A percentile compares a stretch with the other conserved stretches of the same genome.
Conservation (phyloP, 2,113 vertebrate genomes). For the Vanacampus margaritifer region DNA sequence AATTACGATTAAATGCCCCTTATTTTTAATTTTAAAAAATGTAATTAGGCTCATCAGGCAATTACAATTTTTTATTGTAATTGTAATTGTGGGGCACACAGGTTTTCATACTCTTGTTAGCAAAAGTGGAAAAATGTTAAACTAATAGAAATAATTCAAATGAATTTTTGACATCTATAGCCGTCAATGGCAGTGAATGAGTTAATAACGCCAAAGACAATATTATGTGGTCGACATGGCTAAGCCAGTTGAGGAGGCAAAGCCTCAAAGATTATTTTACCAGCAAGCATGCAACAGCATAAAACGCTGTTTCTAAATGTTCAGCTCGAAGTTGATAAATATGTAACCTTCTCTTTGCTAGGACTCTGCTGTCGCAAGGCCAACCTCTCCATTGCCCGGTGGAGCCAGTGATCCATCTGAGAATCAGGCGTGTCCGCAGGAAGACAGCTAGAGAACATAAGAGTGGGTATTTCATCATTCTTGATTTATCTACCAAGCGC, state of each 20-base stretch:
- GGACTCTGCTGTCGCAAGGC: slow-evolving; percentile 32
- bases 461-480: slow-evolving; percentile 30
- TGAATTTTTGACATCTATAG: too few species aligned
- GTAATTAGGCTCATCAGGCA: too few species aligned
- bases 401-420: slow-evolving; percentile 34
- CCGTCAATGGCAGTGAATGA: too few species aligned
- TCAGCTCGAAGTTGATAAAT: background rate
- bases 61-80: too few species aligned
- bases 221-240: background rate
- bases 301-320: background rate
- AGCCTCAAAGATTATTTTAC: slow-evolving; percentile 47
- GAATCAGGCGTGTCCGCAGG: slow-evolving; percentile 50
- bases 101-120: too few species aligned
- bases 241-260: slow-evolving; percentile 35
- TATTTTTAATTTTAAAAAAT: too few species aligned
- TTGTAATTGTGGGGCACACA: too few species aligned
- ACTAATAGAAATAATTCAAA: too few species aligned
- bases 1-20: too few species aligned
- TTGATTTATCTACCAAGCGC: background rate
- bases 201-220: background rate
- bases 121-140: too few species aligned
- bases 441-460: slow-evolving; percentile 62
- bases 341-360: slow-evolving; percentile 30
- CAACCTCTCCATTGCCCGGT: slow-evolving; percentile 32
- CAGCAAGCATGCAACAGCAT: background rate